phyloP scores from a whole-genome alignment of 2,113 vertebrate species.

The Ammodytes marinus region DNA sequence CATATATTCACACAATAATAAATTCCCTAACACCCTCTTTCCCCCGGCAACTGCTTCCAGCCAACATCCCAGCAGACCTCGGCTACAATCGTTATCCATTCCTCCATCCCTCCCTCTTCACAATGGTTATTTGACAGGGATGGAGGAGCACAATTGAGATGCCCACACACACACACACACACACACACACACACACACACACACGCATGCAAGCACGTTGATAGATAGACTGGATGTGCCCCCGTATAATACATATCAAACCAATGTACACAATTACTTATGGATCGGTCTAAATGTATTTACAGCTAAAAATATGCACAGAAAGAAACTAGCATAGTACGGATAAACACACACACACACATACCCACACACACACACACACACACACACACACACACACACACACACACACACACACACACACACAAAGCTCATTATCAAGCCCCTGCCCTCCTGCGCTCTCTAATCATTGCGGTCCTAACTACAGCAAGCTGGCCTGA shows the following conservation, averaged over 20 bases:
- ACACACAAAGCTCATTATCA: constrained; percentile 48
- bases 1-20: too few relatives aligned
- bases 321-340: neutral
- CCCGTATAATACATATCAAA: neutral
- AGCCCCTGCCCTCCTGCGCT: neutral
- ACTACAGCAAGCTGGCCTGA: constrained; percentile 66
- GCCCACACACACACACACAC: constrained; percentile 3
- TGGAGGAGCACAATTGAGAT: constrained; percentile 27
- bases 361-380: neutral
- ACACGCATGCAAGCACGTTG: neutral
- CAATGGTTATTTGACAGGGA: constrained; percentile 32
- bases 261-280: neutral
- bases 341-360: constrained; percentile 12
- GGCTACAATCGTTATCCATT: constrained; percentile 47
- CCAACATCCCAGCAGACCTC: constrained; percentile 47
- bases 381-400: neutral
- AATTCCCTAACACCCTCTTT: neutral
- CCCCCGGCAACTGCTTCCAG: constrained; percentile 39
- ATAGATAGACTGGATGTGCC: neutral
- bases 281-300: constrained; percentile 1
- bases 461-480: constrained; percentile 60
- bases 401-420: neutral
- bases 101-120: constrained; percentile 25
- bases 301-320: constrained; percentile 1
- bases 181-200: neutral